Base-by-base conservation (phyloP, 1,140 invertebrate species). In the Drosophila pachea region DNA sequence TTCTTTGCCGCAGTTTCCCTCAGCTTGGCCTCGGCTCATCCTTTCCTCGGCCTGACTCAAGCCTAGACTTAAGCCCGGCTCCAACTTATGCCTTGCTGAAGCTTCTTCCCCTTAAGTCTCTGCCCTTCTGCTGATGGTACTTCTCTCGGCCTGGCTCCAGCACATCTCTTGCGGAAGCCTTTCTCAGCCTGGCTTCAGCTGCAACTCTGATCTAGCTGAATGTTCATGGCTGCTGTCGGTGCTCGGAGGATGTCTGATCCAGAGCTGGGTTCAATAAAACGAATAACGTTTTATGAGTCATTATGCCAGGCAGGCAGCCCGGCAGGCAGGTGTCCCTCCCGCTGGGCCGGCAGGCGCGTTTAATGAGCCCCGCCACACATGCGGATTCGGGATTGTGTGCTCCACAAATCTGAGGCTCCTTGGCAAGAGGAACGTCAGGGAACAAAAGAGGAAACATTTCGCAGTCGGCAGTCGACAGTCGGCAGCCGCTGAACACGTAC, bases 321-420 rank as follows among this genome's bases (percentile, higher is more conserved):
- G 38, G 35, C 12, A 31, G 42, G 12, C 35, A 67, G 32, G 59
- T 35, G 33, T 35, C 45, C 40, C 53, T 47, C 14, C 22, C 16
- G 47, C 32, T 52, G 36, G 33, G 35, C 22, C 22, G 38, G 45
- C 38, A 48, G 55, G 79, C 64, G 49, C 72, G 55, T 78, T 73
- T 69, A 83, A 83, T 78, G 76, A 78, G 79, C 79, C 78, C 69
- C 74, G 78, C 74, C 69, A 76, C 74, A 76, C 78, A 65, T 60
- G 63, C 62, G 43, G 40, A 35, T 35, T 22, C 49, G 55, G 55
- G 68, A 22, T 3, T 69, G 56, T 48, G 50, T 32, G 40, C 40
- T n/a, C 7, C 40, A 14, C 42, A 52, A 64, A 55, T 58, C 49
- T 47, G 38, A 35, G 50, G 43, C 52, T 32, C 40, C 73, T 68